These are phyloP conservation scores for Argyrosomus regius DNA, from an alignment of 2,797 vertebrate species.

Conservation along the genomic window DNA sequence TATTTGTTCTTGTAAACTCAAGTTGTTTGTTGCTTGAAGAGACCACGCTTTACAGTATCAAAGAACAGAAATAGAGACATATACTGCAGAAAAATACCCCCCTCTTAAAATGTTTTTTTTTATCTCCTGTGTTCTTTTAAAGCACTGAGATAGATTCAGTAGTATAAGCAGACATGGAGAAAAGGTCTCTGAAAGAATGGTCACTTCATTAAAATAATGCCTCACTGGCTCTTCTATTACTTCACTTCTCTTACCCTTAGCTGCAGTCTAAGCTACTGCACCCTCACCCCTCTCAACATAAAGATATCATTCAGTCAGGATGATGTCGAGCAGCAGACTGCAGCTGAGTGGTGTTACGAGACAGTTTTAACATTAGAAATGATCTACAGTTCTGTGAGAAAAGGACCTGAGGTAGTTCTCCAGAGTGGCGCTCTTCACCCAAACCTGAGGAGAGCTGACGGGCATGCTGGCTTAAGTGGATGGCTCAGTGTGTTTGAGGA, in stretches of 20 bases:
- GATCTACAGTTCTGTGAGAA: conserved; percentile 83
- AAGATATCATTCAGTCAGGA: conserved; percentile 43
- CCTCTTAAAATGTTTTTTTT: neutral
- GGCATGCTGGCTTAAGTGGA: conserved; percentile 50
- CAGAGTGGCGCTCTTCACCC: conserved; percentile 83
- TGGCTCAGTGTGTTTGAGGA: conserved; percentile 14
- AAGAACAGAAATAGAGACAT: conserved; percentile 11
- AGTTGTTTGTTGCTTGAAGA: conserved; percentile 27
- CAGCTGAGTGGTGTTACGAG: conserved; percentile 67
- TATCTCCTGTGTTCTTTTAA: conserved; percentile 1
- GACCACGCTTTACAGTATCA: conserved; percentile 44
- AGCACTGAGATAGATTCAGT: conserved; percentile 20
- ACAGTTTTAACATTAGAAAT: conserved; percentile 82
- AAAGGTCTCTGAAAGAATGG: conserved; percentile 63
- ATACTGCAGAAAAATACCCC: conserved; percentile 70
- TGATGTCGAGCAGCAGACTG: conserved; percentile 86
- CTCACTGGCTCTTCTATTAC: conserved; percentile 24
- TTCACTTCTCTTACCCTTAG: conserved; percentile 41
- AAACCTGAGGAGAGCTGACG: conserved; percentile 26
- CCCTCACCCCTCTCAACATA: neutral
- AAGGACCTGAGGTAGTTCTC: conserved; percentile 85
- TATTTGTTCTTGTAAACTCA: conserved; percentile 17
- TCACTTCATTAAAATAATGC: conserved; percentile 59
- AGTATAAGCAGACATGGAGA: conserved; percentile 24
- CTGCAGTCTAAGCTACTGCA: conserved; percentile 58